Percentiles rank a stretch among this genome's conserved stretches.
phyloP scores from a whole-genome alignment of 1,140 invertebrate genomes.

The Magallana gigas region DNA sequence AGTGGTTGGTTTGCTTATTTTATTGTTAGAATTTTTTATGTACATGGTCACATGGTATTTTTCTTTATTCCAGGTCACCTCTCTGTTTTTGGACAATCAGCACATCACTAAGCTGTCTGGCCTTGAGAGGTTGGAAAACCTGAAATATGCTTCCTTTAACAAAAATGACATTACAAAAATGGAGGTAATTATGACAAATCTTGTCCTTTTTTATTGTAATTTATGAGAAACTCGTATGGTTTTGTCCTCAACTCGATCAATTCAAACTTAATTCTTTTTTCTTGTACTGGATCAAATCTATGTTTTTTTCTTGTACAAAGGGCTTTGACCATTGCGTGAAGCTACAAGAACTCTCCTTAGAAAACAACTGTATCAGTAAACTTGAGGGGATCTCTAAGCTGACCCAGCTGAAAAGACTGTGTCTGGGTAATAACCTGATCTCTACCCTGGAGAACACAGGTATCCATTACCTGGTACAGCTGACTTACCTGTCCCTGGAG shows the following conservation, averaged over 20 bases:
- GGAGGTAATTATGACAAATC: constrained; percentile 66
- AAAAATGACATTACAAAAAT: constrained; percentile 78
- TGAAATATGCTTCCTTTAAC: constrained; percentile 78
- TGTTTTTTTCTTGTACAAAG: constrained; percentile 55
- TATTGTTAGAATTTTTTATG: too few relatives aligned
- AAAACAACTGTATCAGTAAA: constrained; percentile 92
- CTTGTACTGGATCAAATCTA: not conserved
- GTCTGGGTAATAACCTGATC: constrained; percentile 91
- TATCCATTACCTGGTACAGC: constrained; percentile 66
- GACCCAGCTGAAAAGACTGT: constrained; percentile 90
- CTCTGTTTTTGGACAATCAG: constrained; percentile 18
- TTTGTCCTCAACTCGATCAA: not conserved
- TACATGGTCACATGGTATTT: too few relatives aligned
- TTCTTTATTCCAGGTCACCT: not conserved
- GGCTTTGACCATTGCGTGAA: constrained; percentile 75
- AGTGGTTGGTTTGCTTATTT: too few relatives aligned
- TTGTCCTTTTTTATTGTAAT: not conserved
- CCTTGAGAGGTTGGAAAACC: constrained; percentile 66
- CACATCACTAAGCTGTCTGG: constrained; percentile 25
- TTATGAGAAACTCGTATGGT: not conserved
- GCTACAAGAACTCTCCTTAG: constrained; percentile 86
- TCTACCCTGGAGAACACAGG: constrained; percentile 81
- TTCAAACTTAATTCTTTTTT: not conserved
- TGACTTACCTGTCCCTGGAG: constrained; percentile 76
- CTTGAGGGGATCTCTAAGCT: constrained; percentile 91